phyloP scores from a whole-genome alignment of 92 coral and sea anemone species.

The Epizoanthus scotinus region DNA sequence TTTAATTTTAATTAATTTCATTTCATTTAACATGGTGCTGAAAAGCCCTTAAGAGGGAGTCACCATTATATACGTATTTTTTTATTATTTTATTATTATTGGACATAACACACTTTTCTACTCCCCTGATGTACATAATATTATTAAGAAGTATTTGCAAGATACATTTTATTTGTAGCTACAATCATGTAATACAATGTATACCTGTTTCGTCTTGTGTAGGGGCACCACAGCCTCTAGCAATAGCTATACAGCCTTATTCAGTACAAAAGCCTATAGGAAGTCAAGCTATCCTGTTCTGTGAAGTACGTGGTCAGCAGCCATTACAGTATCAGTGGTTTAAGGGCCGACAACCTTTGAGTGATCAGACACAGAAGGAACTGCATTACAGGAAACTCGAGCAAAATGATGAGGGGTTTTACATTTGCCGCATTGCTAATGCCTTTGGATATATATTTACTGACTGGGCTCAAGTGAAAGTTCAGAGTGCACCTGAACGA shows the following conservation, averaged over 20 bases:
- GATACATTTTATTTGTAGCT: too few relatives aligned
- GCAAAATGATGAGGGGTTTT: conserved; percentile 67
- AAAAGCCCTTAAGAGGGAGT: too few relatives aligned
- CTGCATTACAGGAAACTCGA: conserved; percentile 52
- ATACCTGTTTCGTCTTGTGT: background rate
- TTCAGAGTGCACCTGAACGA: conserved; percentile 16
- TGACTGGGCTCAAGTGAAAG: conserved; percentile 76
- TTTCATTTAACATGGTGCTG: too few relatives aligned
- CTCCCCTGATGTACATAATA: too few relatives aligned
- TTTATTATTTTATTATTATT: too few relatives aligned
- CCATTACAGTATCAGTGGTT: conserved; percentile 89
- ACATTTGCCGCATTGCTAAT: conserved; percentile 82
- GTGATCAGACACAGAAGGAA: conserved; percentile 52
- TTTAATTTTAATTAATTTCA: too few relatives aligned
- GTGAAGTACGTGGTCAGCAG: conserved; percentile 68
- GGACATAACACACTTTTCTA: too few relatives aligned
- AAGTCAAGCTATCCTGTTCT: conserved; percentile 46
- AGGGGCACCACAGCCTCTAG: conserved; percentile 57
- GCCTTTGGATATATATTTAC: conserved; percentile 61
- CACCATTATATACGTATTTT: too few relatives aligned
- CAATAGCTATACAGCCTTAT: conserved; percentile 57
- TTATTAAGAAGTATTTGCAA: too few relatives aligned
- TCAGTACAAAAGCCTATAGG: conserved; percentile 55
- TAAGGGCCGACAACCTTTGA: conserved; percentile 49
- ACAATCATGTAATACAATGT: too few relatives aligned